Evolutionary conservation across 1,140 invertebrate species (phyloP), one percentile per base, ranked within the genome.

Genomic region (Hesperophylax magnus): DNA sequence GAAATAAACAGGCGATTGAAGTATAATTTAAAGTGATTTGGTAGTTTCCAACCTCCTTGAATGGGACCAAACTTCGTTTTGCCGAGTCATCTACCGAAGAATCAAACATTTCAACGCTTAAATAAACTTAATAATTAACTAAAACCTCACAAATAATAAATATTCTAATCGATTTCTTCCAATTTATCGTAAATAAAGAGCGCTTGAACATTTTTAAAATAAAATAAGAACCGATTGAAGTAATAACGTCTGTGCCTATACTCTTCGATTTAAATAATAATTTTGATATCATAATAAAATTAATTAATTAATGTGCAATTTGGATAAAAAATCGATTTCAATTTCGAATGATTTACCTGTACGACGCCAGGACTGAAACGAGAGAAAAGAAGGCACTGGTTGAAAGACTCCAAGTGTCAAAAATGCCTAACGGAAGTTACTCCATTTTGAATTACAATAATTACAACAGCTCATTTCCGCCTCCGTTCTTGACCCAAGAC

Each of bases 401-500:
- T 39, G 34, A 39, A 39, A 39, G 34, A 6, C 3, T 39, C 34
- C 34, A 39, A 39, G 34, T 39, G 22, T 15, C 78, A 15, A 84
- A 82, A 58, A 84, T 84, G 83, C 83, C 72, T 24, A 84, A 84
- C 83, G 80, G 78, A 75, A 80, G 80, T n/a, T 84, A 75, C 58
- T 63, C 81, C 4, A 31, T 75, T 31, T 11, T 78, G 31, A 34
- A 71, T 15, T 82, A 84, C 72, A 81, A 77, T 63, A 34, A 71
- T 8, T 82, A 84, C 72, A 81, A 77, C 77, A 84, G 75, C 24
- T 81, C 79, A 6, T 87, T 87, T 56, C 79, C 89, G 24, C 87
- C 89, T 9, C 88, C 88, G 0, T 90, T 86, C 52, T 84, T 90
- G 65, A 89, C 88, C 69, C 88, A 88, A 61, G 89, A 90, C 65